phyloP scores from a whole-genome alignment of 1,140 invertebrate species.

The Euwallacea similis region DNA sequence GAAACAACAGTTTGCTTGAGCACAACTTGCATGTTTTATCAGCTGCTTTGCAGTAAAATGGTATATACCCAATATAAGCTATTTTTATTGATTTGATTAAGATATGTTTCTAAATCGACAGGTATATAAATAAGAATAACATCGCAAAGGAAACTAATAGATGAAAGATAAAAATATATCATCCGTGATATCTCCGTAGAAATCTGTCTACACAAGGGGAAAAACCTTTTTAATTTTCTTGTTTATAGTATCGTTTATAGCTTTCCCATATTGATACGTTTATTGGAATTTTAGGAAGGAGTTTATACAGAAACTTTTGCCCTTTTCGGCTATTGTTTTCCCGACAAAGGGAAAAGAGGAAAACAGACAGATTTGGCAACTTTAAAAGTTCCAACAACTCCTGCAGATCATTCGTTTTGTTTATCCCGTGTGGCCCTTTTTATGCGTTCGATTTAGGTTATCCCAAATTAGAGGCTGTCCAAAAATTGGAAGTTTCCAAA shows the following conservation, averaged over 20 bases:
- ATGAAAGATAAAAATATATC: slow-evolving; percentile 36
- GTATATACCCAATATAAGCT: too few relatives aligned
- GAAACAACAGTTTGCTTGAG: too few relatives aligned
- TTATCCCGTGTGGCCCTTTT: background rate
- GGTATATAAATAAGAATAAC: slow-evolving; percentile 20
- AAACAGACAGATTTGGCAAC: slow-evolving; percentile 29
- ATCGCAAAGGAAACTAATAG: slow-evolving; percentile 33
- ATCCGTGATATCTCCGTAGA: slow-evolving; percentile 28
- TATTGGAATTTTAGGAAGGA: slow-evolving; percentile 31
- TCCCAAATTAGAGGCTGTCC: too few relatives aligned
- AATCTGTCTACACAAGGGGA: slow-evolving; percentile 23
- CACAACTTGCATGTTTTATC: too few relatives aligned
- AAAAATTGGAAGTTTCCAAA: background rate
- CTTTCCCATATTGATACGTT: slow-evolving; percentile 36
- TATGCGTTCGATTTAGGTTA: background rate
- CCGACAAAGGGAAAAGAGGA: background rate
- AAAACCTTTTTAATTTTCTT: slow-evolving; percentile 35
- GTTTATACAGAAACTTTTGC: slow-evolving; percentile 35
- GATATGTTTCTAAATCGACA: slow-evolving; percentile 16
- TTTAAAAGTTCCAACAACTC: slow-evolving; percentile 15
- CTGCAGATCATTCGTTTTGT: background rate
- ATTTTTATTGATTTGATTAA: slow-evolving; percentile 6
- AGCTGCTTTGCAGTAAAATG: too few relatives aligned
- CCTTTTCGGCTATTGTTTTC: slow-evolving; percentile 30
- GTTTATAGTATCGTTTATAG: slow-evolving; percentile 36